Base-by-base conservation (phyloP, 1,140 invertebrate genomes). In the Drosophila jambulina region DNA sequence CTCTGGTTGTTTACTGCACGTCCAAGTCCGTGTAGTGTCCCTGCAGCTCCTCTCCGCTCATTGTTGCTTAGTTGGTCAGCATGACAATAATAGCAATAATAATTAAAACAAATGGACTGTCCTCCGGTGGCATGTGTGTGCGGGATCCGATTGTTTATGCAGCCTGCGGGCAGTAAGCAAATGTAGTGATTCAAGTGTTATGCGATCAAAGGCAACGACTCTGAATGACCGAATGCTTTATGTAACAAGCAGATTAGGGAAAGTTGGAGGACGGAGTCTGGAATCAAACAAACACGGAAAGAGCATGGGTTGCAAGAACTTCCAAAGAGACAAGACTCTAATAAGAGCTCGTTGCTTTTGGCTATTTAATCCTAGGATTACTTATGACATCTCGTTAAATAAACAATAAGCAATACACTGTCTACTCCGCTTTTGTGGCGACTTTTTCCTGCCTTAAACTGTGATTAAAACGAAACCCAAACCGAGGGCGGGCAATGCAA, bases 21-120 rank as follows among this genome's bases (percentile, higher is more conserved):
- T 67, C 32, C 51, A 32, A 59, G 61, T 57, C 74, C 45, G 45
- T 49, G 17, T 34, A 32, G 29, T 53, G 38, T 63, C 25, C 34
- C 36, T 62, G 12, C 51, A 51, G 53, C 27, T 59, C 51, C 10
- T 40, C 27, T 46, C 51, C 15, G 45, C 54, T 72, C 38, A 62
- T 75, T 62, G 71, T 75, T 60, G 53, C 48, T 49, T 25, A 72
- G 53, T 72, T 72, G 70, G 53, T 49, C 70, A 78, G 64, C 68
- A 70, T 81, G 62, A 70, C 63, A 75, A 78, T 71, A 82, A 75
- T 62, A 58, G 80, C 58, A 82, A 82, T 70, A 78, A 71, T 85
- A 82, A 82, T 79, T 78, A 82, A 86, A 82, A 72, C 49, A 82
- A 86, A 86, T 87, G 75, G 59, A 69, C 40, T 81, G 61, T 62